A percentile compares a stretch with the other conserved stretches of the same genome.
Conservation (phyloP, 2,797 vertebrate species). For the Xenentodon cancila region DNA sequence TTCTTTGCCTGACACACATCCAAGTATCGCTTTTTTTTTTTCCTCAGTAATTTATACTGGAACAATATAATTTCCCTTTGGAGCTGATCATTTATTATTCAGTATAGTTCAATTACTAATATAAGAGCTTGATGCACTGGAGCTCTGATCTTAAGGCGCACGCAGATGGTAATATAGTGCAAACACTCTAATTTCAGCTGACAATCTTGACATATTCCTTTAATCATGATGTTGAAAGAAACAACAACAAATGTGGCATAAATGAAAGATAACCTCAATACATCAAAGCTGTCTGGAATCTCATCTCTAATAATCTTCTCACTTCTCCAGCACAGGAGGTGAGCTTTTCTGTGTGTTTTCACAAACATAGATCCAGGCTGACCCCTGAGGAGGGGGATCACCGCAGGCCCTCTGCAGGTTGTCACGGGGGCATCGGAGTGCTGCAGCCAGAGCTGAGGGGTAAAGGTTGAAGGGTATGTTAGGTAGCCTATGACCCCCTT, state of each 20-base stretch:
- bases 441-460: conserved; percentile 37
- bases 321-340: conserved; percentile 40
- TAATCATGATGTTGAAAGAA: conserved; percentile 43
- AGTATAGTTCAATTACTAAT: background rate
- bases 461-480: conserved; percentile 71
- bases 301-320: conserved; percentile 42
- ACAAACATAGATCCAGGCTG: conserved; percentile 67
- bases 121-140: background rate
- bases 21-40: too few species aligned
- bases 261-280: conserved; percentile 56
- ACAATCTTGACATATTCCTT: conserved; percentile 25
- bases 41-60: too few species aligned
- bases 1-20: too few species aligned
- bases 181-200: conserved; percentile 12
- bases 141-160: background rate
- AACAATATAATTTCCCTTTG: too few species aligned
- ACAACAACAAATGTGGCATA: conserved; percentile 48
- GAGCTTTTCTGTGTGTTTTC: conserved; percentile 66
- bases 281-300: conserved; percentile 64
- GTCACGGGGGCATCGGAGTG: conserved; percentile 51
- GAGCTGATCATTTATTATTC: too few species aligned
- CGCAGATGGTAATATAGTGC: background rate
- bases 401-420: conserved; percentile 67
- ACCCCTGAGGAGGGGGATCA: conserved; percentile 59
- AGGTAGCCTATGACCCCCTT: conserved; percentile 64